Evolutionary conservation across 2,113 vertebrate species (phyloP).

Genomic region (Struthidea cinerea): DNA sequence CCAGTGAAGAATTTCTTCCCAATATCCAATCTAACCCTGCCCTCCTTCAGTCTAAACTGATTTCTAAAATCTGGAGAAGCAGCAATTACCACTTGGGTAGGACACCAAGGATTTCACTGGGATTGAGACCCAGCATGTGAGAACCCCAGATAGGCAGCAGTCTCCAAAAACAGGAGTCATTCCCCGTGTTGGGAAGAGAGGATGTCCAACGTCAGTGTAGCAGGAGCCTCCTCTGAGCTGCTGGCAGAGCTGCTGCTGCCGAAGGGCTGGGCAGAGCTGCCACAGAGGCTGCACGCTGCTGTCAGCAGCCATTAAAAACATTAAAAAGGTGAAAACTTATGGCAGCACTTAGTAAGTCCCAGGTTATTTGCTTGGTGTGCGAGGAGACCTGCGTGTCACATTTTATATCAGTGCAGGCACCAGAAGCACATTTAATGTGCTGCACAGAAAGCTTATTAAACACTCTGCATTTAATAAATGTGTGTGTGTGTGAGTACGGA

Average conservation of each 20-base stretch:
- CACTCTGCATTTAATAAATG: neutral
- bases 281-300: neutral
- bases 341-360: neutral
- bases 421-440: neutral
- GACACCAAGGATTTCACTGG: neutral
- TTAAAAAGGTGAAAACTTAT: neutral
- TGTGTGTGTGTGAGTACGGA: neutral
- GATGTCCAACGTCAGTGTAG: accelerated
- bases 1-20: neutral
- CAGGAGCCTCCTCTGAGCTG: neutral
- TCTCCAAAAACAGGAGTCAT: neutral
- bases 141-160: neutral
- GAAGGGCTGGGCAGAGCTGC: neutral
- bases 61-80: neutral
- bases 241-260: neutral
- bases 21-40: neutral
- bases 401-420: neutral
- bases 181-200: neutral
- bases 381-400: neutral
- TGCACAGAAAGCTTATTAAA: neutral
- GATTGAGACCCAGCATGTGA: neutral
- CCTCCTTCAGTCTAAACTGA: neutral
- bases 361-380: neutral
- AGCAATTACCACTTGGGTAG: neutral
- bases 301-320: neutral